Evolutionary conservation across 2,888 invertebrate species (phyloP).

Genomic region (Synanthedon tipuliformis): DNA sequence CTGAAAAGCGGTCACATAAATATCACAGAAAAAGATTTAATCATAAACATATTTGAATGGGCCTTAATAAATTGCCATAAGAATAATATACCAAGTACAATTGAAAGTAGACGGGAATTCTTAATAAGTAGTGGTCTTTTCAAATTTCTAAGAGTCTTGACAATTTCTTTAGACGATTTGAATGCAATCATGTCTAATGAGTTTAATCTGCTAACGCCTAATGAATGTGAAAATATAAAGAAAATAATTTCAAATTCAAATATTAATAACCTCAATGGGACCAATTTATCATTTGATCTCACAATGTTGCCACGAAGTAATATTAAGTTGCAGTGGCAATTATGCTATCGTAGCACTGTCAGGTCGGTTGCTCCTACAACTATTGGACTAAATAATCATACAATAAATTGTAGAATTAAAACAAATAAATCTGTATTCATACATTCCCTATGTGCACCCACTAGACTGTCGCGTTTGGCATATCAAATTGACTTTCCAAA

Average conservation of each 20-base stretch:
- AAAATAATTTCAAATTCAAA: slow-evolving; percentile 17
- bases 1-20: slow-evolving; percentile 62
- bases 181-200: slow-evolving; percentile 35
- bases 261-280: slow-evolving; percentile 13
- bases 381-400: slow-evolving; percentile 41
- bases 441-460: slow-evolving; percentile 51
- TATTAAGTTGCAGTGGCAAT: slow-evolving; percentile 44
- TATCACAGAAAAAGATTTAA: slow-evolving; percentile 63
- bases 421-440: slow-evolving; percentile 56
- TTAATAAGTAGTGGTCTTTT: slow-evolving; percentile 53
- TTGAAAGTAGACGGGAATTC: slow-evolving; percentile 52
- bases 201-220: slow-evolving; percentile 40
- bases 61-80: slow-evolving; percentile 59
- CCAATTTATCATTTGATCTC: slow-evolving; percentile 11
- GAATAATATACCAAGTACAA: slow-evolving; percentile 36
- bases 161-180: slow-evolving; percentile 43
- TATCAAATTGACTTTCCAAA: slow-evolving; percentile 36
- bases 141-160: slow-evolving; percentile 51
- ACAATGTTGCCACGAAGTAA: slow-evolving; percentile 28
- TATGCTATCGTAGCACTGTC: slow-evolving; percentile 48
- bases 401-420: slow-evolving; percentile 42
- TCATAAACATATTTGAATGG: slow-evolving; percentile 68
- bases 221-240: slow-evolving; percentile 30
- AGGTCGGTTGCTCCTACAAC: slow-evolving; percentile 49
- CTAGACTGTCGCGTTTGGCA: slow-evolving; percentile 51